These are phyloP conservation scores for Monodelphis domestica DNA, from an alignment of 2,797 vertebrate species.

Conservation along the genomic window DNA sequence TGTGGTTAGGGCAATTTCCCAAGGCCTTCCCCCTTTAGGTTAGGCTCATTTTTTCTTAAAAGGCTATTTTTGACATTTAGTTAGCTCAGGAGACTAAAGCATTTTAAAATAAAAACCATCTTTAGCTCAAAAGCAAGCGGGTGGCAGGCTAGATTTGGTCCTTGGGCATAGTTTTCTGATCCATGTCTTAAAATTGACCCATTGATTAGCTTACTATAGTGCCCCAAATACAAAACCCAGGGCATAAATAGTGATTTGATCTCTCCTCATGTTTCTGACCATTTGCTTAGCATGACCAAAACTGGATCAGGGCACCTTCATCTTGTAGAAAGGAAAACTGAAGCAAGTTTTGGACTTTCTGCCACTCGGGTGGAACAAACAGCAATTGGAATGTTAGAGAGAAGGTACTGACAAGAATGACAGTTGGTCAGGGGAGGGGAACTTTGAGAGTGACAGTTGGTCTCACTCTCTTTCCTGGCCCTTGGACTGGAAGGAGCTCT, in stretches of 20 bases:
- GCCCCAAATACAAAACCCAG: not conserved
- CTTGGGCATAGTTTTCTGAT: not conserved
- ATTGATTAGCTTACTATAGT: not conserved
- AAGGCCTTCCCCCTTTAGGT: not conserved
- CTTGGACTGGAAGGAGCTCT: too few species aligned
- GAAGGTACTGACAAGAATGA: too few species aligned
- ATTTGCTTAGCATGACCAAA: not conserved
- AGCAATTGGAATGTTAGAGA: too few species aligned
- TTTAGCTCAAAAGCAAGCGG: not conserved
- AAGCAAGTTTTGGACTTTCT: too few species aligned
- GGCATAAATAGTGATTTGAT: not conserved
- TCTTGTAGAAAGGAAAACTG: too few species aligned
- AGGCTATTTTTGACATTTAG: not conserved
- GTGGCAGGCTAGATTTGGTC: not conserved
- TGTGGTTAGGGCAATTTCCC: not conserved
- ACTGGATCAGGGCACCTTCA: not conserved
- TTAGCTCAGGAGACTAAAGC: not conserved
- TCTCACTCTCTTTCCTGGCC: too few species aligned
- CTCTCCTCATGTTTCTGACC: not conserved
- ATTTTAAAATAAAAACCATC: not conserved
- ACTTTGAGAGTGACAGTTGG: too few species aligned
- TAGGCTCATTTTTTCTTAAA: not conserved
- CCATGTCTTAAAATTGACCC: not conserved
- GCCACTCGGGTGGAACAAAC: too few species aligned
- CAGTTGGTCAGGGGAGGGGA: too few species aligned